A percentile compares a stretch with the other conserved stretches of the same genome.
These are phyloP conservation scores for Vireo altiloquus DNA, from an alignment of 2,113 vertebrate genomes.

Conservation along the genomic window DNA sequence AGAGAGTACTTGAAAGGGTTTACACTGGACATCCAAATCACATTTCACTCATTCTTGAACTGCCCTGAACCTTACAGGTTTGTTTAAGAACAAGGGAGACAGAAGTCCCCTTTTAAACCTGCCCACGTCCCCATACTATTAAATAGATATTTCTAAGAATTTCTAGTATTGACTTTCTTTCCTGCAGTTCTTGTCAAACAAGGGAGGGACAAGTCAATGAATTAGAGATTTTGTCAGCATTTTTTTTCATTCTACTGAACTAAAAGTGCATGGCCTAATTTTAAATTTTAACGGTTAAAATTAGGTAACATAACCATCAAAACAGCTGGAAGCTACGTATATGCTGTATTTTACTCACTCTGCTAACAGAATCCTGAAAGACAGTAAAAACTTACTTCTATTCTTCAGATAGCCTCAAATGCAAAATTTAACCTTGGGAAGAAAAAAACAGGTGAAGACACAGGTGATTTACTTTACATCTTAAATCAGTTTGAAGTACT, in stretches of 20 bases:
- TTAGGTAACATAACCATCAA: neutral
- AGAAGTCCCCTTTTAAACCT: neutral
- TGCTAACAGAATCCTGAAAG: neutral
- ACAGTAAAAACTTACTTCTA: neutral
- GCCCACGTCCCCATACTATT: accelerated
- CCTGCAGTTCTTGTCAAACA: neutral
- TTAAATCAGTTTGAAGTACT: neutral
- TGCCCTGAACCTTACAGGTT: neutral
- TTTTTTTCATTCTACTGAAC: neutral
- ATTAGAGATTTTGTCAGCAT: neutral
- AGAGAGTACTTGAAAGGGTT: neutral
- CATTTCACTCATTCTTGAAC: neutral
- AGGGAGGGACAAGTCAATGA: neutral
- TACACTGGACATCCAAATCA: neutral
- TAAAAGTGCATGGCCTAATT: neutral
- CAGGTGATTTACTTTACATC: neutral
- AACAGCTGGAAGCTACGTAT: neutral
- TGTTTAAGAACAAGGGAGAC: neutral
- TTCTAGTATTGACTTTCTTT: neutral
- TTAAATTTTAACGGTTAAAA: neutral
- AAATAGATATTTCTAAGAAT: neutral
- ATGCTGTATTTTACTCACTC: neutral
- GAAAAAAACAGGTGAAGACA: neutral
- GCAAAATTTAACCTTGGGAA: neutral
- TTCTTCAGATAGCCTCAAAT: neutral